A percentile compares a stretch with the other conserved stretches of the same genome.
Conservation (phyloP, 1,140 invertebrate species). For the Ephestia elutella region DNA sequence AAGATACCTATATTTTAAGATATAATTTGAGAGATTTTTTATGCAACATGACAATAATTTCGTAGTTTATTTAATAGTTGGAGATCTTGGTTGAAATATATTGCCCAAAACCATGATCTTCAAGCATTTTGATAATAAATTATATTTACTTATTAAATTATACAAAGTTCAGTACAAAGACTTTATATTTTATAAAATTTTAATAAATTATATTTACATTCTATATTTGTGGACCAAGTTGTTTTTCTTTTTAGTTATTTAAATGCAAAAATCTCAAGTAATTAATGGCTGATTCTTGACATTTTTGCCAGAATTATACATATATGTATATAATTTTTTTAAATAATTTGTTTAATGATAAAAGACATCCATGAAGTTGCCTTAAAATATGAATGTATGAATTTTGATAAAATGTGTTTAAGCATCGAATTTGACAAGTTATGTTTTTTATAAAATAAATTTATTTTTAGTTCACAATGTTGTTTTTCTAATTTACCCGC, state of each 20-base stretch:
- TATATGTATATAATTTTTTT: constrained; percentile 28
- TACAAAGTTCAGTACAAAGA: constrained; percentile 24
- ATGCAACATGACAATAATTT: constrained; percentile 14
- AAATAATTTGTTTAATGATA: constrained; percentile 23
- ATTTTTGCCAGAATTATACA: constrained; percentile 52
- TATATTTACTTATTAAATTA: constrained; percentile 16
- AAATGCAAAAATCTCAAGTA: constrained; percentile 58
- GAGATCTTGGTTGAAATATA: constrained; percentile 35
- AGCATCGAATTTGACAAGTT: constrained; percentile 38
- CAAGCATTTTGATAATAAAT: constrained; percentile 32
- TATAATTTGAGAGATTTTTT: constrained; percentile 11
- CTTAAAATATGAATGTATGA: constrained; percentile 56
- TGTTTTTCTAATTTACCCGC: constrained; percentile 34
- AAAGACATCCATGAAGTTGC: constrained; percentile 44
- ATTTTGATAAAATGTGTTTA: constrained; percentile 50
- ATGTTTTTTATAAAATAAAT: constrained; percentile 59
- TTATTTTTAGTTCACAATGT: constrained; percentile 56
- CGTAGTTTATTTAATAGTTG: constrained; percentile 17
- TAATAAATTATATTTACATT: constrained; percentile 15
- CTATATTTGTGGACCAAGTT: constrained; percentile 38
- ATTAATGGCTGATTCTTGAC: constrained; percentile 65
- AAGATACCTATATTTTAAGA: constrained; percentile 7
- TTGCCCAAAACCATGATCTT: constrained; percentile 44
- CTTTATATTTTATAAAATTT: constrained; percentile 17
- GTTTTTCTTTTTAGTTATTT: constrained; percentile 12